Conservation (phyloP, 2,888 invertebrate species). For the Timema cristinae region DNA sequence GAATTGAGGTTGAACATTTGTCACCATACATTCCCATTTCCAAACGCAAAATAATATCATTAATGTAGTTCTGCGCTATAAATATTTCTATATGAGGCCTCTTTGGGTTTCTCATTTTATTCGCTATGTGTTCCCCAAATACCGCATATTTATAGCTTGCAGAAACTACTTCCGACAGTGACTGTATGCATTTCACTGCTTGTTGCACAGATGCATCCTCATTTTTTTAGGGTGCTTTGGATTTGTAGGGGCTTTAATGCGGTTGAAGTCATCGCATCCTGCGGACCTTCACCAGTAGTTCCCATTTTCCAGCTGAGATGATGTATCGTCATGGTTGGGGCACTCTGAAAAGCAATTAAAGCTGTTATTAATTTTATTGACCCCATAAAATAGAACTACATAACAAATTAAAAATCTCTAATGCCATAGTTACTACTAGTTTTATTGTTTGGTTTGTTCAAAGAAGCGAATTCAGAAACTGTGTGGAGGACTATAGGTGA, state of each 20-base stretch:
- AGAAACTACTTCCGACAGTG: not conserved
- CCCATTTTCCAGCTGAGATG: too few species aligned
- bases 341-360: too few species aligned
- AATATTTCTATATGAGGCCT: not conserved
- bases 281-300: too few species aligned
- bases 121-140: not conserved
- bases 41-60: not conserved
- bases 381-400: too few species aligned
- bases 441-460: too few species aligned
- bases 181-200: conserved; percentile 10
- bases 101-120: conserved; percentile 9
- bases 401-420: too few species aligned
- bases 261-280: too few species aligned
- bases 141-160: not conserved
- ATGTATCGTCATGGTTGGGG: too few species aligned
- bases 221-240: not conserved
- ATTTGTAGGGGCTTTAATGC: not conserved
- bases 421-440: too few species aligned
- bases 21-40: not conserved
- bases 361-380: too few species aligned
- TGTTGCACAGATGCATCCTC: not conserved
- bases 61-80: not conserved
- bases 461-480: too few species aligned
- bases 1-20: not conserved
- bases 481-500: too few species aligned